Evolutionary conservation across 2,888 invertebrate species (phyloP).

Genomic region (Plagodis pulveraria): DNA sequence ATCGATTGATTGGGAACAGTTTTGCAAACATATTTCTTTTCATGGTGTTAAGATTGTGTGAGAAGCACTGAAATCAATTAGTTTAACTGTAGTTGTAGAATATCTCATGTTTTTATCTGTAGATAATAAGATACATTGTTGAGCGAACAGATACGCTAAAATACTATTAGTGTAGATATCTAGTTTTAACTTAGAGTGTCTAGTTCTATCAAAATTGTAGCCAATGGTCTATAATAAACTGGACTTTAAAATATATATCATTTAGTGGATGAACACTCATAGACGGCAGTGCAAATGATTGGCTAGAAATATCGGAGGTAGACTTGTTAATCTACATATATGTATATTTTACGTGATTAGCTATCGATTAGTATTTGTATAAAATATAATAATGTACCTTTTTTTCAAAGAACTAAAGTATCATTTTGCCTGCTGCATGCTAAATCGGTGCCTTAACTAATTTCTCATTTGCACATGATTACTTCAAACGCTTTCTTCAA

Average conservation of each 20-base stretch:
- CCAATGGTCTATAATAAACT: neutral
- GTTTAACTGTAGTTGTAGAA: slow-evolving; percentile 69
- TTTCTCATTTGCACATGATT: slow-evolving; percentile 56
- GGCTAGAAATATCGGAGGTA: neutral
- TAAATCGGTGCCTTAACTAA: slow-evolving; percentile 56
- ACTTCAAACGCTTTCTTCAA: slow-evolving; percentile 55
- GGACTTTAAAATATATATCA: too few relatives aligned
- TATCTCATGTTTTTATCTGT: slow-evolving; percentile 54
- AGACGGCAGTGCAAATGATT: too few relatives aligned
- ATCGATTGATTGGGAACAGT: slow-evolving; percentile 56
- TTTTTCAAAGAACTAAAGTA: slow-evolving; percentile 38
- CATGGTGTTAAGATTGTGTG: slow-evolving; percentile 82
- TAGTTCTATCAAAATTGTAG: slow-evolving; percentile 6
- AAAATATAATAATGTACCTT: slow-evolving; percentile 9
- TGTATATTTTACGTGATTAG: too few relatives aligned
- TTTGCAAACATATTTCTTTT: slow-evolving; percentile 85
- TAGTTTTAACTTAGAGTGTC: slow-evolving; percentile 5
- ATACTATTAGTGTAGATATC: slow-evolving; percentile 50
- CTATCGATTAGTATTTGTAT: slow-evolving; percentile 1
- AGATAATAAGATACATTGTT: slow-evolving; percentile 45
- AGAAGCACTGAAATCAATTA: slow-evolving; percentile 58
- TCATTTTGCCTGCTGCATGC: slow-evolving; percentile 83
- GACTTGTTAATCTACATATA: neutral
- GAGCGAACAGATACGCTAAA: slow-evolving; percentile 61
- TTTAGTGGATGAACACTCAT: too few relatives aligned